phyloP scores from a whole-genome alignment of 1,140 invertebrate species.

The Chironomus tepperi region DNA sequence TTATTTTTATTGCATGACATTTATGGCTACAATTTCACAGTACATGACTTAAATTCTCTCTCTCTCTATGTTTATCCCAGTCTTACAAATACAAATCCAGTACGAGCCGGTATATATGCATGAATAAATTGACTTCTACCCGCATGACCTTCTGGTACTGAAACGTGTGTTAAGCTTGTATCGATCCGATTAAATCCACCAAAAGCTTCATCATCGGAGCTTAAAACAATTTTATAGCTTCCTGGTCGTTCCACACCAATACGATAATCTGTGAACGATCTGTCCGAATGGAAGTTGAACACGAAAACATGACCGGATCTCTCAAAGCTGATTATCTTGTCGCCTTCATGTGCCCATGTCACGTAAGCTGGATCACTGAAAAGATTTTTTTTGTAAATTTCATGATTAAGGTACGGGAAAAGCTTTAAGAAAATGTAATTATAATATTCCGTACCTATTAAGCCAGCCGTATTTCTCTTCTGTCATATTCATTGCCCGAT shows the following conservation, averaged over 20 bases:
- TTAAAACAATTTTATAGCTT: constrained; percentile 70
- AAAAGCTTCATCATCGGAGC: constrained; percentile 70
- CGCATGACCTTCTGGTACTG: constrained; percentile 53
- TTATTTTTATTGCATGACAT: not conserved
- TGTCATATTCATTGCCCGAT: constrained; percentile 77
- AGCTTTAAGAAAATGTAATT: not conserved
- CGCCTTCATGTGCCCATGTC: constrained; percentile 84
- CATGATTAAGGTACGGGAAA: not conserved
- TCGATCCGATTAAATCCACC: constrained; percentile 78
- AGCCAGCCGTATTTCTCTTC: constrained; percentile 84
- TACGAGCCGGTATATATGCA: constrained; percentile 59
- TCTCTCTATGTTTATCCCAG: not conserved
- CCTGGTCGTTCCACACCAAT: constrained; percentile 72
- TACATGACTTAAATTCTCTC: not conserved
- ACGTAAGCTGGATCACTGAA: constrained; percentile 61
- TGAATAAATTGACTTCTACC: constrained; percentile 51
- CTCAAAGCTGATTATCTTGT: constrained; percentile 91
- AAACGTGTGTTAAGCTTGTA: constrained; percentile 55
- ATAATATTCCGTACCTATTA: constrained; percentile 44
- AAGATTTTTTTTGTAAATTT: not conserved
- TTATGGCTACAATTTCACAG: not conserved
- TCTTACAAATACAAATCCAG: constrained; percentile 50
- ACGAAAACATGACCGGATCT: constrained; percentile 79
- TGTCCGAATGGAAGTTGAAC: constrained; percentile 88
- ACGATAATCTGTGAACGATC: constrained; percentile 87